A percentile compares a stretch with the other conserved stretches of the same genome.
Conservation (phyloP, 2,797 vertebrate genomes). For the Ctenopoma multispine region DNA sequence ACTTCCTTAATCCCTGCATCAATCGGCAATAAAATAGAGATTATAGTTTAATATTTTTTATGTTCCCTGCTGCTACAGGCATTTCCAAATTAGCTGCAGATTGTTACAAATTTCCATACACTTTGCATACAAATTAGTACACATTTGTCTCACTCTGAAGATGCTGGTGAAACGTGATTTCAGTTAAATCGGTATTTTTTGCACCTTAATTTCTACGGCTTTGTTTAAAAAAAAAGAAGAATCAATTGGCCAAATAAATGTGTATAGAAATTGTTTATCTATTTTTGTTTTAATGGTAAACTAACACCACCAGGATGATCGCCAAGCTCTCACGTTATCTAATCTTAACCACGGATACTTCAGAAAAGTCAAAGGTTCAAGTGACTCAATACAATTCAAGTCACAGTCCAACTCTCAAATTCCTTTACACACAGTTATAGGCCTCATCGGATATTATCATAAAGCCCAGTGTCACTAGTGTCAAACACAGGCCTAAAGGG, state of each 20-base stretch:
- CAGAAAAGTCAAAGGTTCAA: slow-evolving; percentile 57
- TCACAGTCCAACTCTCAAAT: slow-evolving; percentile 13
- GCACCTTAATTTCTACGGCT: neutral
- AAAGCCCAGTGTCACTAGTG: neutral
- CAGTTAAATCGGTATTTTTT: neutral
- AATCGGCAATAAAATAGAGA: neutral
- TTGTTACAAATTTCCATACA: neutral
- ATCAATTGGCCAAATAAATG: neutral
- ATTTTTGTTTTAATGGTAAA: slow-evolving; percentile 5
- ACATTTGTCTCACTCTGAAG: neutral
- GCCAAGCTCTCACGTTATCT: slow-evolving; percentile 35
- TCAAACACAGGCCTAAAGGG: neutral
- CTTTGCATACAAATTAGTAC: neutral
- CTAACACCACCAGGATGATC: slow-evolving; percentile 7
- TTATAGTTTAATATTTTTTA: neutral
- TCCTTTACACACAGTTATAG: slow-evolving; percentile 3
- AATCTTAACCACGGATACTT: slow-evolving; percentile 35
- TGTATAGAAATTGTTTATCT: neutral
- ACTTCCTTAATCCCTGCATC: slow-evolving; percentile 7
- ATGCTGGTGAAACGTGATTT: neutral
- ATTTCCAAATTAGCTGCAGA: neutral
- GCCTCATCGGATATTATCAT: neutral
- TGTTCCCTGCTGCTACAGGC: neutral
- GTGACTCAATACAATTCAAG: slow-evolving; percentile 17
- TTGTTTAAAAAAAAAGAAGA: neutral